These are phyloP conservation scores for Aphelinus atriplicis DNA, from an alignment of 1,140 invertebrate genomes.

Conservation along the genomic window DNA sequence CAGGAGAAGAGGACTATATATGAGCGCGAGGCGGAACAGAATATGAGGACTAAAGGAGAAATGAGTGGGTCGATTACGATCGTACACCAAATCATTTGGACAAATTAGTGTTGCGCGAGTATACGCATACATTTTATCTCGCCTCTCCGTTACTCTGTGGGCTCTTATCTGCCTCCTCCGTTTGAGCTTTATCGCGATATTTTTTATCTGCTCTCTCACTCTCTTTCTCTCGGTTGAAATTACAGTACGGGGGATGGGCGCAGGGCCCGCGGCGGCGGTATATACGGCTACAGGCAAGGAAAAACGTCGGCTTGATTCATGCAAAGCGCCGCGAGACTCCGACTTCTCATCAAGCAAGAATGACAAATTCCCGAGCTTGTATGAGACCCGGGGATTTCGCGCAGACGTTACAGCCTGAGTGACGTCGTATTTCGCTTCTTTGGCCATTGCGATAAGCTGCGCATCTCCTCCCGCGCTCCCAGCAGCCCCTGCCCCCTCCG, in stretches of 20 bases:
- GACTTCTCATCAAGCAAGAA: conserved; percentile 30
- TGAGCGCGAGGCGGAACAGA: too few species aligned
- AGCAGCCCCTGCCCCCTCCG: too few species aligned
- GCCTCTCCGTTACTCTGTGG: too few species aligned
- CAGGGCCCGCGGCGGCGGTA: not conserved
- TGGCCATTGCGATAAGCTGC: too few species aligned
- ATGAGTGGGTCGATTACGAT: too few species aligned
- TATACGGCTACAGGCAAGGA: too few species aligned
- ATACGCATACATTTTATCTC: too few species aligned
- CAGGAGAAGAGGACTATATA: too few species aligned
- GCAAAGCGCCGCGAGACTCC: conserved; percentile 17
- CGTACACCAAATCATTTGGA: too few species aligned
- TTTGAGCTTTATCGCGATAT: conserved; percentile 7
- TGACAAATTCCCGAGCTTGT: conserved; percentile 31
- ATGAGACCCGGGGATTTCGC: not conserved
- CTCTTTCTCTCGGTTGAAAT: conserved; percentile 38
- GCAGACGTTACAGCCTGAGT: conserved; percentile 13
- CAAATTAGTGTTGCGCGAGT: too few species aligned
- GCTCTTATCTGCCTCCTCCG: not conserved
- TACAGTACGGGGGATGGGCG: conserved; percentile 27
- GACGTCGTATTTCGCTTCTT: not conserved
- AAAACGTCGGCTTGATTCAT: conserved; percentile 36
- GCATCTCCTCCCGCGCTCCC: too few species aligned
- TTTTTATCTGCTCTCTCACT: conserved; percentile 5
- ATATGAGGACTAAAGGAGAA: too few species aligned